These are phyloP conservation scores for Ceratina calcarata DNA, from an alignment of 1,140 invertebrate genomes.

Conservation along the genomic window DNA sequence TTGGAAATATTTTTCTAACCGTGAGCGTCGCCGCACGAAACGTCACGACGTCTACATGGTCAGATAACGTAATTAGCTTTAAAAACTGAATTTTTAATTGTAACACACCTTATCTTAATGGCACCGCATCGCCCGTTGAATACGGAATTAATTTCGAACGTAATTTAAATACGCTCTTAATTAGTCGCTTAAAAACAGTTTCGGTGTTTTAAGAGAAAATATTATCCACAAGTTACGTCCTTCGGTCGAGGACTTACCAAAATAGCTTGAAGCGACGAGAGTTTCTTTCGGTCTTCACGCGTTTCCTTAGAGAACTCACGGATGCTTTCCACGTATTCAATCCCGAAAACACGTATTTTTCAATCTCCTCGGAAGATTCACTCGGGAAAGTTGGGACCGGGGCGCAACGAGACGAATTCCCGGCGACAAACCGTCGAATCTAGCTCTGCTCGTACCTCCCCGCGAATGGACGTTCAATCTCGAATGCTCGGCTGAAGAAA, in stretches of 20 bases:
- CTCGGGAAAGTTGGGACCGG: background rate
- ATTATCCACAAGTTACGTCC: no score
- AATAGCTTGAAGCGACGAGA: no score
- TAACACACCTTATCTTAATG: background rate
- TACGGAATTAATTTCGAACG: slow-evolving; percentile 14
- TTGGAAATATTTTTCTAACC: slow-evolving; percentile 21
- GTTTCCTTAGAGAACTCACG: no score
- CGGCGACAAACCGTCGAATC: slow-evolving; percentile 20
- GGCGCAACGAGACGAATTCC: background rate
- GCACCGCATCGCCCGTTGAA: background rate
- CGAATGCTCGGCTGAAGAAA: slow-evolving; percentile 16
- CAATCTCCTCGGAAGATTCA: slow-evolving; percentile 13
- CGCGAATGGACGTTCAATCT: slow-evolving; percentile 28
- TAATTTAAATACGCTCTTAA: background rate
- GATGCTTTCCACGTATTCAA: background rate
- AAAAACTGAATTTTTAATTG: background rate
- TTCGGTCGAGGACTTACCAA: no score
- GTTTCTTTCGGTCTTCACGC: no score
- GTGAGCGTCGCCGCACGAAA: background rate
- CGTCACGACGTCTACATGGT: no score
- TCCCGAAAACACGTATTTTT: slow-evolving; percentile 17
- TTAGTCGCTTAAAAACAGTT: no score
- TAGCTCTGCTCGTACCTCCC: background rate
- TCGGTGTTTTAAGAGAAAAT: no score
- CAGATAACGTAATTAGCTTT: slow-evolving; percentile 34